Evolutionary conservation across 2,113 vertebrate genomes (phyloP).

Genomic region (Heteronetta atricapilla): DNA sequence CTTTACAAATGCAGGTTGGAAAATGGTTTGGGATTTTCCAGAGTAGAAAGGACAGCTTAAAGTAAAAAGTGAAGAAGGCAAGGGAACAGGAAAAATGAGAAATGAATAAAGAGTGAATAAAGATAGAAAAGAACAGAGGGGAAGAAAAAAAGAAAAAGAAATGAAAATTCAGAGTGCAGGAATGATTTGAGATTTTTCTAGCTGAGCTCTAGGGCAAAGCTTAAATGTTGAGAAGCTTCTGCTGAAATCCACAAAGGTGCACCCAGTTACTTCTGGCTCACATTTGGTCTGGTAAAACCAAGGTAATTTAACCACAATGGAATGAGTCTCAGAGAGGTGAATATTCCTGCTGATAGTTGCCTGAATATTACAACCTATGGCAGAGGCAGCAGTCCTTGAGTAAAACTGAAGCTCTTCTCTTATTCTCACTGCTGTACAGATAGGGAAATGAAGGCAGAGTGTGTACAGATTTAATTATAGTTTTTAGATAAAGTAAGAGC

Average conservation of each 20-base stretch:
- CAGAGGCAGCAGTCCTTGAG: background rate
- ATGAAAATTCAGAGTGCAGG: background rate
- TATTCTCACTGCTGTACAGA: background rate
- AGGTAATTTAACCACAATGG: background rate
- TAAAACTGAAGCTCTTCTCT: background rate
- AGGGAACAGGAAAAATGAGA: background rate
- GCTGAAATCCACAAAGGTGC: background rate
- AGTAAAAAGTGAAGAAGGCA: background rate
- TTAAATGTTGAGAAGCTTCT: background rate
- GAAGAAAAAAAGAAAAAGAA: background rate
- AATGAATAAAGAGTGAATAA: background rate
- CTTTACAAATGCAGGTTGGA: conserved; percentile 12
- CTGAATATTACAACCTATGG: background rate
- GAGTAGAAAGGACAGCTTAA: conserved; percentile 19
- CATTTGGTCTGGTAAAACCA: background rate
- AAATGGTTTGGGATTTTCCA: conserved; percentile 40
- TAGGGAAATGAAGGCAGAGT: background rate
- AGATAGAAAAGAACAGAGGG: background rate
- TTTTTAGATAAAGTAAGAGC: background rate
- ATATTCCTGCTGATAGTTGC: background rate
- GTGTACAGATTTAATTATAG: background rate
- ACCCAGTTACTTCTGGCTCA: background rate
- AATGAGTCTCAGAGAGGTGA: background rate
- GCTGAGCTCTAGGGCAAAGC: background rate
- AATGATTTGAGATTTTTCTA: conserved; percentile 29